phyloP scores from a whole-genome alignment of 2,888 invertebrate genomes.

The Dyspetes luteomarginatus region DNA sequence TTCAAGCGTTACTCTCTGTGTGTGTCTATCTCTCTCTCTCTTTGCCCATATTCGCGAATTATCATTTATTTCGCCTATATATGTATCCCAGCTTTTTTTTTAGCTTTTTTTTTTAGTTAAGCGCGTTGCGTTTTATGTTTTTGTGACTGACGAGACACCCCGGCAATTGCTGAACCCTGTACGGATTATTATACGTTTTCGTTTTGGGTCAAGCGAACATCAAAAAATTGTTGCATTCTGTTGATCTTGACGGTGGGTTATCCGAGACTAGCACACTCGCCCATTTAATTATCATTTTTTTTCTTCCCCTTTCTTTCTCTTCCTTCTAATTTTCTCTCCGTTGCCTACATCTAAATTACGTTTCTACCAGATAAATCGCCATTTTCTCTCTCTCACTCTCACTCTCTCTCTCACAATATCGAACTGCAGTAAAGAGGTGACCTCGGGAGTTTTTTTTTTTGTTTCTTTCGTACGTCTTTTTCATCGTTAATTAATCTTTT shows the following conservation, averaged over 20 bases:
- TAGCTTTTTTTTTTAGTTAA: constrained; percentile 12
- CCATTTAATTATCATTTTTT: constrained; percentile 58
- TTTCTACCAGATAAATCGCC: constrained; percentile 56
- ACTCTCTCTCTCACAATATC: constrained; percentile 62
- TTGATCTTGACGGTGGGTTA: constrained; percentile 70
- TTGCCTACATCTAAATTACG: constrained; percentile 55
- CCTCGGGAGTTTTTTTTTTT: constrained; percentile 33
- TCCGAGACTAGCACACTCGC: constrained; percentile 72
- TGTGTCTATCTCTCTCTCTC: background rate
- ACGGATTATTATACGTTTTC: constrained; percentile 53
- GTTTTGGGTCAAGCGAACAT: constrained; percentile 62
- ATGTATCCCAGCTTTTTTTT: constrained; percentile 3
- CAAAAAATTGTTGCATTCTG: constrained; percentile 78
- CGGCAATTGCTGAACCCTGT: constrained; percentile 53
- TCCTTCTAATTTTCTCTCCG: constrained; percentile 21
- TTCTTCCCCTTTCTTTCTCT: constrained; percentile 4
- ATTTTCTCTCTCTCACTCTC: too few species aligned
- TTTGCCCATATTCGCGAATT: constrained; percentile 35
- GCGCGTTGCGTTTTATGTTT: constrained; percentile 5
- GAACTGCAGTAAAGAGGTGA: constrained; percentile 64
- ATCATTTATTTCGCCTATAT: constrained; percentile 19
- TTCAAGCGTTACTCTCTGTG: constrained; percentile 58
- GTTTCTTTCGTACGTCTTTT: constrained; percentile 29
- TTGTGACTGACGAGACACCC: constrained; percentile 42
- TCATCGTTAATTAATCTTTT: constrained; percentile 15